Evolutionary conservation across 2,113 vertebrate genomes (phyloP), one percentile per base, ranked within the genome.

Genomic region (Cariama cristata): DNA sequence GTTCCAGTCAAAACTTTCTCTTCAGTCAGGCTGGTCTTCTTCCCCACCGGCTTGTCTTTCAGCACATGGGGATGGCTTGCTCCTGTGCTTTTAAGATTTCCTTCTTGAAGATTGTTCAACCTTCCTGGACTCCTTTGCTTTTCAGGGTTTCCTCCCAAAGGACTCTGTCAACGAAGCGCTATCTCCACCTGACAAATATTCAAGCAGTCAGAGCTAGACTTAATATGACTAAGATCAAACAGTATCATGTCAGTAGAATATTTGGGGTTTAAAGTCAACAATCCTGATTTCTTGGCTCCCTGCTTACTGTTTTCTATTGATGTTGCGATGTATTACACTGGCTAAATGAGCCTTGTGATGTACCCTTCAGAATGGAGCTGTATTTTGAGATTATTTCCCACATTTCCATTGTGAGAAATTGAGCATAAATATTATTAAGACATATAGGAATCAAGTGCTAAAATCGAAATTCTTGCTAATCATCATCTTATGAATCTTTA

Each of bases 321-420:
- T 32, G 12, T 27, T 81, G 23, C 0, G 0, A 4, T 38, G 3
- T 18, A 33, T 68, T 58, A 33, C 7, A 21, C 9, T n/a, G 30
- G 68, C 18, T 55, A 63, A 69, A 35, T 17, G 12, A 68, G 40
- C 6, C 32, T 64, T 49, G 6, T 30, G 33, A 44, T 49, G 11
- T 15, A 52, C 12, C 6, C n/a, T 69, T 66, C 53, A 66, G 18
- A 38, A 66, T 9, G 26, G 12, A 83, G 5, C 5, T 71, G 8
- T 35, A 42, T 75, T 83, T 74, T 71, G 45, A 69, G 8, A 79
- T 12, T 7, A 11, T 81, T 68, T 88, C 44, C 24, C n/a, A 44
- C 5, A 35, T 47, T 75, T 50, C 11, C 6, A 15, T 23, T 1
- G 1, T n/a, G 17, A 89, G 44, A 93, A 79, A 74, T 3, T 23